These are phyloP conservation scores for Tubulanus polymorphus DNA, from an alignment of 2,888 invertebrate species.

Conservation along the genomic window DNA sequence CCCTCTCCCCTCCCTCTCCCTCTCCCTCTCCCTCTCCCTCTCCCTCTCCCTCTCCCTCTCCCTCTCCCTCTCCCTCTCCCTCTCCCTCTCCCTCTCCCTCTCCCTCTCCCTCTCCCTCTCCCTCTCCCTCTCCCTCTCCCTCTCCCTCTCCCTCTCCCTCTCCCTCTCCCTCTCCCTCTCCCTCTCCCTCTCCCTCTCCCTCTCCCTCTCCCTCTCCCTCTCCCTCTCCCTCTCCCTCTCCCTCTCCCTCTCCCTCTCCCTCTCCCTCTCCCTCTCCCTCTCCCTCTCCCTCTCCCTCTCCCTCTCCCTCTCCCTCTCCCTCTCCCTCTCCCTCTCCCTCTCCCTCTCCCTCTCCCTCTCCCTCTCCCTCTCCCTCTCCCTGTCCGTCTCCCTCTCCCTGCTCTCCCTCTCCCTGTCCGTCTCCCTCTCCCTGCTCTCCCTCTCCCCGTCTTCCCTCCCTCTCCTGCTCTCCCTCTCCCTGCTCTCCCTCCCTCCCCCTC, in stretches of 20 bases:
- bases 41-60: slow-evolving; percentile 6
- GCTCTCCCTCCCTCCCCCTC: too few relatives aligned
- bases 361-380: background rate
- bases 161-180: background rate
- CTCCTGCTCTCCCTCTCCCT: too few relatives aligned
- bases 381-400: too few relatives aligned
- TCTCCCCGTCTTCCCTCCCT: too few relatives aligned
- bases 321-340: slow-evolving; percentile 1
- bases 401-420: too few relatives aligned
- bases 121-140: slow-evolving; percentile 7
- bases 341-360: too few relatives aligned
- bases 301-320: background rate
- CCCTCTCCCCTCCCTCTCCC: background rate
- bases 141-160: slow-evolving; percentile 10
- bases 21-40: slow-evolving; percentile 1
- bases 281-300: slow-evolving; percentile 9
- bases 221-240: slow-evolving; percentile 1
- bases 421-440: too few relatives aligned
- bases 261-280: slow-evolving; percentile 13
- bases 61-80: background rate
- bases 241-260: slow-evolving; percentile 12
- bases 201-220: slow-evolving; percentile 6
- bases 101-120: slow-evolving; percentile 4
- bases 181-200: background rate
- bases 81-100: slow-evolving; percentile 3